Evolutionary conservation across 2,113 vertebrate species (phyloP).

Genomic region (Gallinago media): DNA sequence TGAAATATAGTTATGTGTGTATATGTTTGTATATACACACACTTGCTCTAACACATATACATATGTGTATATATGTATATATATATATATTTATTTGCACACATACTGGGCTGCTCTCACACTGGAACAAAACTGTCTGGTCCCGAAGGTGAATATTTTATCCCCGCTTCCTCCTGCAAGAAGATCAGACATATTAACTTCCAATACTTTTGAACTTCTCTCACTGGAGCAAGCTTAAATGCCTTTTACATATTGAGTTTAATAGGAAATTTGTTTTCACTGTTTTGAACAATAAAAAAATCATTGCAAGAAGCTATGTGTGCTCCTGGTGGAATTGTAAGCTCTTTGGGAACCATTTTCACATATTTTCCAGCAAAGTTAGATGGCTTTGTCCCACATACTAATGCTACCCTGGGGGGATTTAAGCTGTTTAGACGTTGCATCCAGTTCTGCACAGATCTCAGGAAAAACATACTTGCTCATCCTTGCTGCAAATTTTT

Average conservation of each 20-base stretch:
- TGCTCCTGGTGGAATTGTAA: neutral
- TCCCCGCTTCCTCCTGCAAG: neutral
- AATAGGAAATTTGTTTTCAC: neutral
- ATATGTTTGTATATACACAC: neutral
- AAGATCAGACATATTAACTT: neutral
- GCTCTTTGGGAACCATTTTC: conserved; percentile 17
- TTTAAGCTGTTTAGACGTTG: neutral
- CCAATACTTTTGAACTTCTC: neutral
- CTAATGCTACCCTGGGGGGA: neutral
- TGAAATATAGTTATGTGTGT: neutral
- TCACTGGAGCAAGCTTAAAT: neutral
- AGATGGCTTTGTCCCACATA: neutral
- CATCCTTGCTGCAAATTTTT: neutral
- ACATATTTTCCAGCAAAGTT: neutral
- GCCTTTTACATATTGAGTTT: neutral
- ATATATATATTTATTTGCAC: neutral
- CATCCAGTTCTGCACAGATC: neutral
- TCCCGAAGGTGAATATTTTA: neutral
- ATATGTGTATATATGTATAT: rapidly evolving
- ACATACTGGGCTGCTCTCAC: neutral
- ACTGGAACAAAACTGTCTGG: neutral
- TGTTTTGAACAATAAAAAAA: neutral
- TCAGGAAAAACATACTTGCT: neutral
- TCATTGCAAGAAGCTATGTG: neutral
- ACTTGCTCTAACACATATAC: neutral